Evolutionary conservation across 2,888 invertebrate genomes (phyloP).

Genomic region (Dicyrtomina minuta): DNA sequence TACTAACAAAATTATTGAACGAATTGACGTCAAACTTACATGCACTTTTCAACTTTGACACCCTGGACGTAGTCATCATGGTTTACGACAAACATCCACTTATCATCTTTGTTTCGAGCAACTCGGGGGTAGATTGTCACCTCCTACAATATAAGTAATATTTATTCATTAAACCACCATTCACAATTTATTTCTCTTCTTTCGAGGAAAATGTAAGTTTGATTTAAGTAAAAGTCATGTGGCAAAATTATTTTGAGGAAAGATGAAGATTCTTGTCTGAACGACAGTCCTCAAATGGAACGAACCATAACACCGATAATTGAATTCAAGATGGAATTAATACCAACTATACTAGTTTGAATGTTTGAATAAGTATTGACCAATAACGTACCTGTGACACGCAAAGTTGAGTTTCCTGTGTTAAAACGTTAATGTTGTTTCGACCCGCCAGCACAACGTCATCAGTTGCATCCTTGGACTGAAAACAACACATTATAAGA

Average conservation of each 20-base stretch:
- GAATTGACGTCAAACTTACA: constrained; percentile 61
- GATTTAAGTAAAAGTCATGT: too few species aligned
- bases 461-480: constrained; percentile 25
- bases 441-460: constrained; percentile 29
- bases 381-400: constrained; percentile 34
- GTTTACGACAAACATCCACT: constrained; percentile 72
- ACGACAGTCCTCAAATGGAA: too few species aligned
- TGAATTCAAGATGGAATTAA: too few species aligned
- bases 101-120: constrained; percentile 63
- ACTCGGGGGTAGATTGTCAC: constrained; percentile 66
- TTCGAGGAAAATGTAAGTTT: not conserved
- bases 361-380: too few species aligned
- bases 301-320: too few species aligned
- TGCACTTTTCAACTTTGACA: constrained; percentile 71
- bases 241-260: too few species aligned
- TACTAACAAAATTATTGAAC: not conserved
- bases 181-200: not conserved
- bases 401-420: constrained; percentile 42
- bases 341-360: too few species aligned
- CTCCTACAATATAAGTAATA: constrained; percentile 52
- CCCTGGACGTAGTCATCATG: constrained; percentile 68
- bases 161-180: not conserved
- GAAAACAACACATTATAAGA: not conserved
- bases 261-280: too few species aligned
- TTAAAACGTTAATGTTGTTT: constrained; percentile 1